A percentile compares a stretch with the other conserved stretches of the same genome.
Evolutionary conservation across 1,140 invertebrate species (phyloP).

Genomic region (Dendroctonus valens): DNA sequence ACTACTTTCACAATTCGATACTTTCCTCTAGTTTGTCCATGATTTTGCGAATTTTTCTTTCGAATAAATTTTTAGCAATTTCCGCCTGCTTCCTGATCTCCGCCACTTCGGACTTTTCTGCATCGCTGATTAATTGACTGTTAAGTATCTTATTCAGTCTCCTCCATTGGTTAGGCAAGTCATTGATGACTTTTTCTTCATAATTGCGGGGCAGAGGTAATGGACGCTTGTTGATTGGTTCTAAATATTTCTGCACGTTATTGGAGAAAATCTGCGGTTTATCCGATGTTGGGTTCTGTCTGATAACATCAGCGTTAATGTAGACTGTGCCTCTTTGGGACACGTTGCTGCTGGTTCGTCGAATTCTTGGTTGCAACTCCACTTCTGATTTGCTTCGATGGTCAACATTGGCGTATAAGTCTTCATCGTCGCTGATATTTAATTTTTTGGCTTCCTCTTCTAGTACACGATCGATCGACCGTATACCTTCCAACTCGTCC

Average conservation of each 20-base stretch:
- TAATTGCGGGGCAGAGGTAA: constrained; percentile 22
- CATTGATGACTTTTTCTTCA: constrained; percentile 16
- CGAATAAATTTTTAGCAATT: constrained; percentile 19
- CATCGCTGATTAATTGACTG: not conserved
- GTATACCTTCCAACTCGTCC: not conserved
- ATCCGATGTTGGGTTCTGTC: too few relatives aligned
- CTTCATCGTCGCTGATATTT: not conserved
- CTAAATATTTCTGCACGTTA: not conserved
- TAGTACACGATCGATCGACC: not conserved
- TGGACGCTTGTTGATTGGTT: constrained; percentile 15
- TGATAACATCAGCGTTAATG: constrained; percentile 7
- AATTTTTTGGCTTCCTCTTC: not conserved
- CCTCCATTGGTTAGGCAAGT: constrained; percentile 17
- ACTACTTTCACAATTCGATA: constrained; percentile 10
- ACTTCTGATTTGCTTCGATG: not conserved
- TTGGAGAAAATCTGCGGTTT: not conserved
- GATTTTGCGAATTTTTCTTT: constrained; percentile 15
- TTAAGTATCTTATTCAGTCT: constrained; percentile 20
- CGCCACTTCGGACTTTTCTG: constrained; percentile 6
- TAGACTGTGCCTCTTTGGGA: constrained; percentile 11
- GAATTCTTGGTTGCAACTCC: not conserved
- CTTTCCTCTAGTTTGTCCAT: constrained; percentile 13
- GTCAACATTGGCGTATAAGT: too few relatives aligned
- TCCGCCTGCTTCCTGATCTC: constrained; percentile 15
- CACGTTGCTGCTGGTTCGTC: not conserved